Evolutionary conservation across 1,140 invertebrate species (phyloP).

Genomic region (Drosophila jambulina): DNA sequence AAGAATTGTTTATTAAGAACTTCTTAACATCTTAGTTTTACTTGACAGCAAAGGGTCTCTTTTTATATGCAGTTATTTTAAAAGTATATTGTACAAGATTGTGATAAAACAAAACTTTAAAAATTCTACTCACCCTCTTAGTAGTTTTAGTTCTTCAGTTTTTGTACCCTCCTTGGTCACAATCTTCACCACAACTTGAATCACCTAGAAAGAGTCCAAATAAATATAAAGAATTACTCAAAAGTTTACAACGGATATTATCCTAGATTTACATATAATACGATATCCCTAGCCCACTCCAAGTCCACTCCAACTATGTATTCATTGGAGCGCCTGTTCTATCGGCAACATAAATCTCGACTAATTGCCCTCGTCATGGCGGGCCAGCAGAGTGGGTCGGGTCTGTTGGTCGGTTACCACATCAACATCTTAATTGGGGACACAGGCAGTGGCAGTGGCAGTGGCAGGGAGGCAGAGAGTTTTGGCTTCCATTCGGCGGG

Average conservation of each 20-base stretch:
- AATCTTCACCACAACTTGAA: not conserved
- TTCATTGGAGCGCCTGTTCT: slow-evolving; percentile 41
- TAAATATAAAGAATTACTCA: slow-evolving; percentile 2
- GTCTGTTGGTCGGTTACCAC: slow-evolving; percentile 36
- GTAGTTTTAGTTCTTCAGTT: too few species aligned
- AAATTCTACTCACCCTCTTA: not conserved
- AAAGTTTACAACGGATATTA: slow-evolving; percentile 4
- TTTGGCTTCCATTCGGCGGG: slow-evolving; percentile 36
- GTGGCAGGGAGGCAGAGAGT: slow-evolving; percentile 8
- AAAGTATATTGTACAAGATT: not conserved
- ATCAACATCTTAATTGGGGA: slow-evolving; percentile 66
- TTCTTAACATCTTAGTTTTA: not conserved
- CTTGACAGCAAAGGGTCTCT: not conserved
- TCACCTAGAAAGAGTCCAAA: not conserved
- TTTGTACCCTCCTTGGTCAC: not conserved
- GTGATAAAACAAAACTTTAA: not conserved
- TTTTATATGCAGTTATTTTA: too few species aligned
- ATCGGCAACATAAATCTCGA: slow-evolving; percentile 63
- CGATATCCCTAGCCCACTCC: slow-evolving; percentile 29
- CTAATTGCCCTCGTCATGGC: slow-evolving; percentile 65
- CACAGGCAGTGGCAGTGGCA: slow-evolving; percentile 11
- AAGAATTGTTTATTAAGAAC: not conserved
- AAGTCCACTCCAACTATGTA: slow-evolving; percentile 15
- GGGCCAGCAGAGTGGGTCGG: slow-evolving; percentile 26
- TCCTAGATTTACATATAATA: slow-evolving; percentile 9